Evolutionary conservation across 1,140 invertebrate genomes (phyloP), one percentile per base, ranked within the genome.

Genomic region (Meloidogyne hapla): DNA sequence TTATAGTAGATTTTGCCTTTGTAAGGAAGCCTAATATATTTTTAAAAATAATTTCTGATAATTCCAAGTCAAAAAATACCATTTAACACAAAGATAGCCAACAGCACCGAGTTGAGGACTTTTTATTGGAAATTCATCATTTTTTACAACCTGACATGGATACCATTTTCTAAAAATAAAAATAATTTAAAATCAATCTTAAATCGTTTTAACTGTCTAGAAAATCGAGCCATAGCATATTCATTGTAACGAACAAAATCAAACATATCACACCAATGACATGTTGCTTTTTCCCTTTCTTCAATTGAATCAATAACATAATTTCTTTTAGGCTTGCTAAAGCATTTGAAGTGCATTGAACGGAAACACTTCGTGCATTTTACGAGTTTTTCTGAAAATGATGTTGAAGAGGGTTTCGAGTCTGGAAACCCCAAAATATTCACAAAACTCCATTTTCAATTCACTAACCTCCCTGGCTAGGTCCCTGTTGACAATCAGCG

Each of bases 241-340:
- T 78, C 67, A 21, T 63, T 63, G 26, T 79, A 78, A 23, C 76
- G 76, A 40, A 78, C 78, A 79, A 79, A 78, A 26, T 78, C 77
- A 45, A 80, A 78, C 56, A 38, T 67, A 42, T 65, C 62, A 77
- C 77, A 78, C 77, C 77, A 78, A 70, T 79, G 72, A 38, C 77
- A 80, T 13, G 56, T 73, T 23, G 64, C 56, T 4, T 9, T 40
- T 28, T 64, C 56, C 8, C 38, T 63, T 25, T 25, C 26, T 61
- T 73, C 71, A 73, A 10, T 64, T 18, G 42, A 3, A 25, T 25
- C 71, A 15, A 38, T 13, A 1, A 42, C 21, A 10, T n/a, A 25
- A 23, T 12, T 9, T 12, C 33, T 25, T 21, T 73, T 63, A 13
- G 74, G 40, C 18, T 77, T 68, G 28, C 67, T 74, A 45, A 66